These are phyloP conservation scores for Ditylenchus weischeri DNA, from an alignment of 2,888 invertebrate species.

Conservation along the genomic window DNA sequence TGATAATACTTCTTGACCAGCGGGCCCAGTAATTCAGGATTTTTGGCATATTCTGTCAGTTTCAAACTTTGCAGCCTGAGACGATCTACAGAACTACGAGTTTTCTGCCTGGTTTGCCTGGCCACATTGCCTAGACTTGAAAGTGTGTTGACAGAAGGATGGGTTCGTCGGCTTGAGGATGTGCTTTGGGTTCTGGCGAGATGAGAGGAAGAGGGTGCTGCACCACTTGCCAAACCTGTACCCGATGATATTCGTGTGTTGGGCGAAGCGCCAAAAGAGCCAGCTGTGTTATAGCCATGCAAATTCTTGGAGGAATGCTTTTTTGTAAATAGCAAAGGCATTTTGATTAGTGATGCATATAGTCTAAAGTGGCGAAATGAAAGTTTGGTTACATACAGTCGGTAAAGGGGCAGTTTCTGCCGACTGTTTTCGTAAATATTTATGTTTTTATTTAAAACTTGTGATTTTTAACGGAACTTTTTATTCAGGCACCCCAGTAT, in stretches of 20 bases:
- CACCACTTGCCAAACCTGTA: slow-evolving; percentile 5
- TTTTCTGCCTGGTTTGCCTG: neutral
- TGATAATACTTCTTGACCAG: no score
- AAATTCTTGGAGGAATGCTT: slow-evolving; percentile 2
- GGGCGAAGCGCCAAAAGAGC: no score
- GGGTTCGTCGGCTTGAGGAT: neutral
- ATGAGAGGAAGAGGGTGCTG: neutral
- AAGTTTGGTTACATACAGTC: no score
- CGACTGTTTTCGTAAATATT: no score
- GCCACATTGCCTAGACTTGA: slow-evolving; percentile 1
- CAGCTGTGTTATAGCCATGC: neutral
- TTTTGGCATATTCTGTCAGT: neutral
- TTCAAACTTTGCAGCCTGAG: neutral
- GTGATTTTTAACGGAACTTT: no score
- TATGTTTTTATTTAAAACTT: no score
- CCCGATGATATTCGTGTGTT: neutral
- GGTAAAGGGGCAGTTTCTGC: no score
- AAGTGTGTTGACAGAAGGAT: slow-evolving; percentile 2
- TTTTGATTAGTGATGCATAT: neutral
- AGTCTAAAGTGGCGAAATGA: no score
- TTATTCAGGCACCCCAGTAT: no score
- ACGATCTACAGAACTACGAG: neutral
- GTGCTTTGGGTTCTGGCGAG: slow-evolving; percentile 1
- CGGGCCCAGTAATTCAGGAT: neutral
- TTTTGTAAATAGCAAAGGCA: slow-evolving; percentile 2